These are phyloP conservation scores for Papilio polytes DNA, from an alignment of 1,140 invertebrate species.

Conservation along the genomic window DNA sequence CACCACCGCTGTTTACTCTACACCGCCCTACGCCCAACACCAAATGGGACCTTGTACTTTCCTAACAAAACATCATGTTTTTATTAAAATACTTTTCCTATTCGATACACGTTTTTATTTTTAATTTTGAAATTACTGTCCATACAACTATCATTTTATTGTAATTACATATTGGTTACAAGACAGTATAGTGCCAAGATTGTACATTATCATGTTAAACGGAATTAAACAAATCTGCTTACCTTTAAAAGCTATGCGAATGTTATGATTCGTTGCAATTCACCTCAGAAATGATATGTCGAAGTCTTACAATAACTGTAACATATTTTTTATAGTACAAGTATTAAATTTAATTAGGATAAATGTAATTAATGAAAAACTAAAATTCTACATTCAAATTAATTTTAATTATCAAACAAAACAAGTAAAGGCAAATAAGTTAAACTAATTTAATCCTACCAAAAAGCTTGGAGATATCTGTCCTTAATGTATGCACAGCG, in stretches of 20 bases:
- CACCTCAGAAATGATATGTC: neutral
- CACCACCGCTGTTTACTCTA: constrained; percentile 52
- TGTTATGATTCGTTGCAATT: neutral
- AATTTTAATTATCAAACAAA: constrained; percentile 44
- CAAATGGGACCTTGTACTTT: constrained; percentile 63
- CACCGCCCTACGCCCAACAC: constrained; percentile 28
- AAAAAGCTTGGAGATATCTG: constrained; percentile 79
- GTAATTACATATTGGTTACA: neutral
- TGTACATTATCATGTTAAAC: neutral
- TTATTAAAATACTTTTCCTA: constrained; percentile 59
- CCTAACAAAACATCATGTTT: constrained; percentile 69
- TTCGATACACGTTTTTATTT: neutral
- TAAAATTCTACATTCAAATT: constrained; percentile 4
- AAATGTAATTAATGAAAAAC: neutral
- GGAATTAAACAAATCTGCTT: neutral
- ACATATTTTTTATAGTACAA: neutral
- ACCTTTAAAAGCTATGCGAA: neutral
- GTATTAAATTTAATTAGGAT: too few relatives aligned
- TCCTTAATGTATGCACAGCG: constrained; percentile 76
- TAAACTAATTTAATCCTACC: constrained; percentile 74
- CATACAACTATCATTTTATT: neutral
- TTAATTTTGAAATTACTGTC: neutral
- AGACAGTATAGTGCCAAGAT: neutral
- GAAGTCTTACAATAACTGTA: neutral
- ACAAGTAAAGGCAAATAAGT: constrained; percentile 56